Conservation (phyloP, 2,888 invertebrate genomes). For the Catocala sponsa region DNA sequence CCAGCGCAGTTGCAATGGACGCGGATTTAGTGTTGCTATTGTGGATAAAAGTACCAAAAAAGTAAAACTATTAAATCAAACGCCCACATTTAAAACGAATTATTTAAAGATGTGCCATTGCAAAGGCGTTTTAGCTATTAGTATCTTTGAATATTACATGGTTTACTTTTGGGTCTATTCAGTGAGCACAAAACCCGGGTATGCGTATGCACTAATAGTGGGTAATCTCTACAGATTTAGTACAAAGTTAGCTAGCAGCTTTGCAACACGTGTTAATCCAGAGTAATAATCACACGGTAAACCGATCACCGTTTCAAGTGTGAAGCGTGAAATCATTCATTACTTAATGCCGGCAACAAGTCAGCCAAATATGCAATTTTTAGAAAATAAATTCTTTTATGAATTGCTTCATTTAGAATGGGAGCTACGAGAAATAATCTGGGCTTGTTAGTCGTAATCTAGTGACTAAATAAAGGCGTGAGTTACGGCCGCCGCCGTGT, state of each 20-base stretch:
- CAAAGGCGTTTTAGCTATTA: no score
- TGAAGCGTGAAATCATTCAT: constrained; percentile 71
- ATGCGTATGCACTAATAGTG: no score
- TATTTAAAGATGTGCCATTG: no score
- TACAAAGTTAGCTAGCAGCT: constrained; percentile 52
- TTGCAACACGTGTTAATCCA: constrained; percentile 60
- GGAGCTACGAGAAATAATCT: constrained; percentile 58
- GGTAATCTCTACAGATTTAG: constrained; percentile 45
- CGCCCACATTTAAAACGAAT: no score
- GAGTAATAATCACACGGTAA: constrained; percentile 72
- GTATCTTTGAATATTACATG: no score
- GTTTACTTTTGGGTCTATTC: no score
- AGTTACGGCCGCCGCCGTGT: constrained; percentile 67
- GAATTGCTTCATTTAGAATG: constrained; percentile 52
- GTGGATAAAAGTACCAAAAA: constrained; percentile 27
- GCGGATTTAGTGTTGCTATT: constrained; percentile 52
- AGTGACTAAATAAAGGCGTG: constrained; percentile 76
- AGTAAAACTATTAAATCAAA: constrained; percentile 23
- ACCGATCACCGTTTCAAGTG: constrained; percentile 70
- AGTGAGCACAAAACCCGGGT: no score
- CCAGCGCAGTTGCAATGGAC: constrained; percentile 71
- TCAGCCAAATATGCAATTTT: constrained; percentile 53
- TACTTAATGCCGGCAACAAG: constrained; percentile 46
- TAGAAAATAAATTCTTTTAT: constrained; percentile 53
- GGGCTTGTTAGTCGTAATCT: constrained; percentile 68